These are phyloP conservation scores for Drosophila eugracilis DNA, from an alignment of 1,140 invertebrate species.

Conservation along the genomic window DNA sequence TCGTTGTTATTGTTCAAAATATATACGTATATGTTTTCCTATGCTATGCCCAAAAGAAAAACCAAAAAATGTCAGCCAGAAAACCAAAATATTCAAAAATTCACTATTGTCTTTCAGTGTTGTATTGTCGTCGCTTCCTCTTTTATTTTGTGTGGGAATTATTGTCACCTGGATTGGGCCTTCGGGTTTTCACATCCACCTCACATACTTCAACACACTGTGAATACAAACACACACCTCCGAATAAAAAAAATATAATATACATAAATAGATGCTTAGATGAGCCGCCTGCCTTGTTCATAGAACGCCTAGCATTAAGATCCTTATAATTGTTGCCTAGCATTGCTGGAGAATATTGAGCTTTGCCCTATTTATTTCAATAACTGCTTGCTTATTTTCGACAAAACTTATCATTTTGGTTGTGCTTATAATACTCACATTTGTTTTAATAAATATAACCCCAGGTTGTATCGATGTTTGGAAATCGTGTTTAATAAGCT, in stretches of 20 bases:
- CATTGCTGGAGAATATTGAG: slow-evolving; percentile 11
- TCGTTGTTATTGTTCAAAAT: slow-evolving; percentile 17
- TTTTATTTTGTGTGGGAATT: slow-evolving; percentile 25
- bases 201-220: slow-evolving; percentile 29
- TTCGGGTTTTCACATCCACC: background rate
- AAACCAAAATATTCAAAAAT: slow-evolving; percentile 20
- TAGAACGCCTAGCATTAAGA: slow-evolving; percentile 40
- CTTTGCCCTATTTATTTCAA: slow-evolving; percentile 28
- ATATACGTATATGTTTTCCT: slow-evolving; percentile 33
- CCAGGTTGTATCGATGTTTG: slow-evolving; percentile 42
- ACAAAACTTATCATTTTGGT: slow-evolving; percentile 47
- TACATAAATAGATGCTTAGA: slow-evolving; percentile 47
- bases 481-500: slow-evolving; percentile 37
- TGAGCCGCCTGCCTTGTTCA: slow-evolving; percentile 48
- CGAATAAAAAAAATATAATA: background rate
- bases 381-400: slow-evolving; percentile 59
- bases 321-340: slow-evolving; percentile 25
- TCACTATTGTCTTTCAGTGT: slow-evolving; percentile 63
- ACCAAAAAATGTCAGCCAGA: slow-evolving; percentile 7
- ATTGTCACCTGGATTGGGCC: slow-evolving; percentile 8
- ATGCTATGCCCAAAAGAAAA: slow-evolving; percentile 32
- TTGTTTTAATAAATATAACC: slow-evolving; percentile 7
- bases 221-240: slow-evolving; percentile 43
- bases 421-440: slow-evolving; percentile 42
- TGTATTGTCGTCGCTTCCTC: slow-evolving; percentile 61